Base-by-base conservation (phyloP, 2,888 invertebrate genomes). In the Rhaphigaster nebulosa region DNA sequence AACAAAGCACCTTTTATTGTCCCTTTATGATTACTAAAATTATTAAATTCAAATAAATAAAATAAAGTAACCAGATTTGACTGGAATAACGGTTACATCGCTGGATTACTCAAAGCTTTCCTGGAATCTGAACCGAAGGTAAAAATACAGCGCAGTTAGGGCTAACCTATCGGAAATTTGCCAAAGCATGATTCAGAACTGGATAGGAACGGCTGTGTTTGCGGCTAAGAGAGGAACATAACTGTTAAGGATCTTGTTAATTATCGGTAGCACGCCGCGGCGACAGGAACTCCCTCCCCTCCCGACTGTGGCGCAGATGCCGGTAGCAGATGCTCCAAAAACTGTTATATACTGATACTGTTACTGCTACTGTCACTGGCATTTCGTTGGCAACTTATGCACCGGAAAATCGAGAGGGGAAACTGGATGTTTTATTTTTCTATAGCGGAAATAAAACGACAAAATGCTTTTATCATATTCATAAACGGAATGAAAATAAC, bases 161-260 rank as follows among this genome's bases (percentile, higher is more conserved):
- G 20, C 20, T 56, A 56, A 60, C n/a, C 60, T 60, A 60, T 60
- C 60, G 60, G 60, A 60, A 60, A 60, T 60, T 29, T 12, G 60
- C 10, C 60, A 13, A 60, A 60, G n/a, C 10, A 13, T 60, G 60
- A 29, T 60, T 29, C 29, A 60, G 60, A 60, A 23, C 23, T 8
- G 56, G 56, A 56, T 60, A 20, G 76, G 34, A 41, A 34, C 76
- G 76, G 76, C 76, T 76, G 76, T 76, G 76, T 76, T 76, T 76
- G 76, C 38, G 76, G 76, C 38, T 38, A 38, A 38, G 38, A 29
- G 76, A 26, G 41, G 76, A 26, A 41, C 76, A 76, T 76, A 76
- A 76, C 76, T 76, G 76, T 76, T 76, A 76, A 76, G 76, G 76
- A 76, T 76, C 76, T 76, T 76, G 76, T 76, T 76, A 76, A 76